Evolutionary conservation across 2,888 invertebrate genomes (phyloP).

Genomic region (Hermodice carunculata): DNA sequence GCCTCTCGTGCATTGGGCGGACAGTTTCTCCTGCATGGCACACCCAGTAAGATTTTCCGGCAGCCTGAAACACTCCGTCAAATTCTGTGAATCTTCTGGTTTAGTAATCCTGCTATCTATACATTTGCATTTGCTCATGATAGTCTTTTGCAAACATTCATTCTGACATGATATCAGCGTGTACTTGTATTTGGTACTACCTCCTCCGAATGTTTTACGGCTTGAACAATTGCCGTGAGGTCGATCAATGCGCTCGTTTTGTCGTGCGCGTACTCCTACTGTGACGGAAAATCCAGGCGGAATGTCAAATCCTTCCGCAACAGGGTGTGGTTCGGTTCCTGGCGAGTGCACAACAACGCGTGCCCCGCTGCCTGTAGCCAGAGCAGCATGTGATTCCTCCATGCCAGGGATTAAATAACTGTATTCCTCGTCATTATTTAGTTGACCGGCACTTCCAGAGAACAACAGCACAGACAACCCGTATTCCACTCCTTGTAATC

Average conservation of each 20-base stretch:
- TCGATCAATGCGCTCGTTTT: conserved; percentile 39
- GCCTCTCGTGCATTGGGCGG: neutral
- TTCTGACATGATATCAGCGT: conserved; percentile 46
- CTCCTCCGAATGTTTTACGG: neutral
- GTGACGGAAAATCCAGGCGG: conserved; percentile 43
- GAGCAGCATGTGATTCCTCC: conserved; percentile 38
- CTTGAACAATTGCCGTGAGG: conserved; percentile 45
- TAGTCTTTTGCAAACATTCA: conserved; percentile 41
- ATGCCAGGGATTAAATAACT: conserved; percentile 19
- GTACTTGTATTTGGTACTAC: conserved; percentile 28
- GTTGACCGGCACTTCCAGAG: conserved; percentile 42
- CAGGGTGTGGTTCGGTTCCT: conserved; percentile 40
- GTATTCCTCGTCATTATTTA: conserved; percentile 10
- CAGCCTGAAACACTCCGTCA: conserved; percentile 38
- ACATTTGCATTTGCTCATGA: conserved; percentile 41
- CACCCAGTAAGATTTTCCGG: conserved; percentile 24
- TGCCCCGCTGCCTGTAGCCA: conserved; percentile 43
- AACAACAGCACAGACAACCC: conserved; percentile 44
- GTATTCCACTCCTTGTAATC: conserved; percentile 45
- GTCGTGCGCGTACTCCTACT: conserved; percentile 43
- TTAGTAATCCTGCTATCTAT: conserved; percentile 37
- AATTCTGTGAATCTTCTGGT: neutral
- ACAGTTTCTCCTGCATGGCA: neutral
- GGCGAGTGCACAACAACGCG: conserved; percentile 45
- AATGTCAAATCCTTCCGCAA: conserved; percentile 42